Conservation (phyloP, 1,140 invertebrate genomes). For the Trichogramma pretiosum region DNA sequence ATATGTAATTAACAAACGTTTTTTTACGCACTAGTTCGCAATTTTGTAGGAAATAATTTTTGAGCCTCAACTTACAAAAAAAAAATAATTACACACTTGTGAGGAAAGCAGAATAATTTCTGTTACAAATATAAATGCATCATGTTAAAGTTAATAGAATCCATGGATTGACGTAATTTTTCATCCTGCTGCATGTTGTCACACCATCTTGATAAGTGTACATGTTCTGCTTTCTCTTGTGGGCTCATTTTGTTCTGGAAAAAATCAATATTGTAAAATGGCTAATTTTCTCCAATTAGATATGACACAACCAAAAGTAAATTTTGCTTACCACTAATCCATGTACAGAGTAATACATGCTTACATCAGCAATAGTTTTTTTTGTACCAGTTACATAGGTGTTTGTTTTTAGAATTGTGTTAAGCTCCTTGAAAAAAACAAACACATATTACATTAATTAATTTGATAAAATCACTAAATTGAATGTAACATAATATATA, state of each 20-base stretch:
- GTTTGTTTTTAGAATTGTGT: conserved; percentile 41
- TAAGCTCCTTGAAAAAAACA: conserved; percentile 43
- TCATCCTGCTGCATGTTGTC: conserved; percentile 56
- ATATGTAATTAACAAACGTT: conserved; percentile 15
- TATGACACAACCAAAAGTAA: conserved; percentile 6
- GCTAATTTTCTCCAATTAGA: not conserved
- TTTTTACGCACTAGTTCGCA: conserved; percentile 10
- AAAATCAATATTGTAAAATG: not conserved
- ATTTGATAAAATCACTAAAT: not conserved
- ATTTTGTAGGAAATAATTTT: conserved; percentile 7
- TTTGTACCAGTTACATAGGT: conserved; percentile 50
- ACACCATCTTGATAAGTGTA: conserved; percentile 60
- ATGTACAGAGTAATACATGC: conserved; percentile 50
- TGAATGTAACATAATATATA: conserved; percentile 4
- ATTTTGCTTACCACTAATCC: conserved; percentile 44
- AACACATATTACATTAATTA: conserved; percentile 1
- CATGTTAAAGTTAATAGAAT: conserved; percentile 49
- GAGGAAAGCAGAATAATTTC: not conserved
- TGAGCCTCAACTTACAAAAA: conserved; percentile 1
- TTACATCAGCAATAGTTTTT: conserved; percentile 52
- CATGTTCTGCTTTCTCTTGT: conserved; percentile 51
- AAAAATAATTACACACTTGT: not conserved
- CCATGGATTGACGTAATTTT: conserved; percentile 47
- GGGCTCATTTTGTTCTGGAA: conserved; percentile 43
- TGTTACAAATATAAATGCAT: conserved; percentile 36